Conservation (phyloP, 1,140 invertebrate species). For the Drosophila varians region DNA sequence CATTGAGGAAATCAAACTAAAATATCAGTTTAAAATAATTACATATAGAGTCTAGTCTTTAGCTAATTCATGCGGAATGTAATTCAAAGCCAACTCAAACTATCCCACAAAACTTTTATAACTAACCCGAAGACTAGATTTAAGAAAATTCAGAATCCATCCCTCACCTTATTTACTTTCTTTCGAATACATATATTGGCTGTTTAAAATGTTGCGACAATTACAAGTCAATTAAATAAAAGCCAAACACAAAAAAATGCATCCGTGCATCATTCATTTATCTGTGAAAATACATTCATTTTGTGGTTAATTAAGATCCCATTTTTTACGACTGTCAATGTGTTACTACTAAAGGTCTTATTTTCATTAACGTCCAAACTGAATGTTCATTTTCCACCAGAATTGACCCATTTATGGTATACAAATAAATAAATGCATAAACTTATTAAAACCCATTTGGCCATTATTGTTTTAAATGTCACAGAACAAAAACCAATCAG, state of each 20-base stretch:
- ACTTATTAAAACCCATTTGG: constrained; percentile 17
- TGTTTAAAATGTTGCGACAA: constrained; percentile 15
- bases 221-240: constrained; percentile 61
- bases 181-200: not conserved
- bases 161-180: not conserved
- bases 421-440: constrained; percentile 47
- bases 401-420: constrained; percentile 9
- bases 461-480: constrained; percentile 13
- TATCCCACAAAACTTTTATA: constrained; percentile 53
- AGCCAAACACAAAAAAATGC: constrained; percentile 3
- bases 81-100: constrained; percentile 54
- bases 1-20: constrained; percentile 39
- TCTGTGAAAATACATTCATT: constrained; percentile 17
- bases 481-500: not conserved
- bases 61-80: constrained; percentile 49
- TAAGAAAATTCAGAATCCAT: constrained; percentile 28
- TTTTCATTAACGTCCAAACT: constrained; percentile 13
- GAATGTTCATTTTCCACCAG: constrained; percentile 4
- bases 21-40: constrained; percentile 58
- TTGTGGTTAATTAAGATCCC: constrained; percentile 26
- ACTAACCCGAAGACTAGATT: constrained; percentile 37
- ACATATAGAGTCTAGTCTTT: constrained; percentile 28
- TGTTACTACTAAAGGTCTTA: constrained; percentile 11
- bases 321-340: constrained; percentile 15
- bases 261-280: not conserved